Base-by-base conservation (phyloP, 37 sponge, comb jelly and placozoan species). In the Diacarnus erythraeanus region DNA sequence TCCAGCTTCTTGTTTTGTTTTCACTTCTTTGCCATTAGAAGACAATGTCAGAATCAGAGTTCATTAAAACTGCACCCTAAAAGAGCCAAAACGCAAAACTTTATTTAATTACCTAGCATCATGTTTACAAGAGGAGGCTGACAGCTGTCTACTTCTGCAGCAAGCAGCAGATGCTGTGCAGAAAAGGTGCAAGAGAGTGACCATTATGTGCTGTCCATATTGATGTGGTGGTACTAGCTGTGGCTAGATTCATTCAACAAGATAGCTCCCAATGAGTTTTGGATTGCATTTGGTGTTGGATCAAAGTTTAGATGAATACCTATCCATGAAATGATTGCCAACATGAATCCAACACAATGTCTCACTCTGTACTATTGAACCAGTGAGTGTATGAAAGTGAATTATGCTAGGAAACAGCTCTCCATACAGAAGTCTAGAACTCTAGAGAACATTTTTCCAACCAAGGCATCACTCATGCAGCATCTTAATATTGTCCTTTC, bases 81-180 rank as follows among this genome's bases (percentile, higher is more conserved):
- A n/a, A n/a, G n/a, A n/a, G n/a, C n/a, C n/a, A n/a, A n/a, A n/a
- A n/a, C n/a, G n/a, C n/a, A n/a, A n/a, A n/a, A n/a, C n/a, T n/a
- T n/a, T n/a, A n/a, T n/a, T n/a, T n/a, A n/a, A n/a, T n/a, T n/a
- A n/a, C n/a, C n/a, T n/a, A n/a, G n/a, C n/a, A n/a, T n/a, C n/a
- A n/a, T n/a, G n/a, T n/a, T n/a, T n/a, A n/a, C n/a, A n/a, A n/a
- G n/a, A n/a, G n/a, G n/a, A n/a, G n/a, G n/a, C n/a, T n/a, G n/a
- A n/a, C n/a, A n/a, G n/a, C n/a, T n/a, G n/a, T n/a, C n/a, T n/a
- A n/a, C n/a, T 61, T 35, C 35, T 61, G 65, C 59, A 64, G 38
- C 35, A 41, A 43, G 82, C 40, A 18, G 77, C 64, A 60, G 77
- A 77, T 60, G 64, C 77, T 77, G 77, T 77, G 33, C 33, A 33